These are phyloP conservation scores for Luperina nickerlii DNA, from an alignment of 2,888 invertebrate species.

Conservation along the genomic window DNA sequence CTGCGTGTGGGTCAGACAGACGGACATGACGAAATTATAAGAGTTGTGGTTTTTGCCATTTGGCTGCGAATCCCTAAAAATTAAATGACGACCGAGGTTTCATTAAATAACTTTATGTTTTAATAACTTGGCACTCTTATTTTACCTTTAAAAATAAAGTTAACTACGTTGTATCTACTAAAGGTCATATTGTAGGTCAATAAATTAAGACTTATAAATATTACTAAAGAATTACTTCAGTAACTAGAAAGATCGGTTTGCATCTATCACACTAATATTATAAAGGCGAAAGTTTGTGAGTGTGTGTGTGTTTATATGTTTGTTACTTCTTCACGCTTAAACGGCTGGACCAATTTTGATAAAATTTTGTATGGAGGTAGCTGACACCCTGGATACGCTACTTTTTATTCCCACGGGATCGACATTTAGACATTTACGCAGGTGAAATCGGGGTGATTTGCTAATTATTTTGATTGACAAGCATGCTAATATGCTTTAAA, in stretches of 20 bases:
- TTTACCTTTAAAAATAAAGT: background rate
- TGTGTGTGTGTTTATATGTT: too few relatives aligned
- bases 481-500: constrained; percentile 14
- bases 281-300: too few relatives aligned
- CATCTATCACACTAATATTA: background rate
- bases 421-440: too few relatives aligned
- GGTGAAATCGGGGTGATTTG: background rate
- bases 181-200: constrained; percentile 4
- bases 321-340: too few relatives aligned
- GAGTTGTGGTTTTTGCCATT: background rate
- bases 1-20: too few relatives aligned
- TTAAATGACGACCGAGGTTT: background rate
- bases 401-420: too few relatives aligned
- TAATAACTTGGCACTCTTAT: background rate
- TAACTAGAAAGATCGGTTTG: constrained; percentile 2
- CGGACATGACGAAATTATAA: too few relatives aligned
- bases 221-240: background rate
- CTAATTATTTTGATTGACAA: constrained; percentile 29
- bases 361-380: too few relatives aligned
- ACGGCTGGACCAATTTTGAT: too few relatives aligned
- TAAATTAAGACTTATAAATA: background rate
- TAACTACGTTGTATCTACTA: background rate
- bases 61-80: background rate
- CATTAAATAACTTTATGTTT: background rate
- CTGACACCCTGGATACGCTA: too few relatives aligned